phyloP scores from a whole-genome alignment of 2,113 vertebrate genomes.

The Lethenteron reissneri region DNA sequence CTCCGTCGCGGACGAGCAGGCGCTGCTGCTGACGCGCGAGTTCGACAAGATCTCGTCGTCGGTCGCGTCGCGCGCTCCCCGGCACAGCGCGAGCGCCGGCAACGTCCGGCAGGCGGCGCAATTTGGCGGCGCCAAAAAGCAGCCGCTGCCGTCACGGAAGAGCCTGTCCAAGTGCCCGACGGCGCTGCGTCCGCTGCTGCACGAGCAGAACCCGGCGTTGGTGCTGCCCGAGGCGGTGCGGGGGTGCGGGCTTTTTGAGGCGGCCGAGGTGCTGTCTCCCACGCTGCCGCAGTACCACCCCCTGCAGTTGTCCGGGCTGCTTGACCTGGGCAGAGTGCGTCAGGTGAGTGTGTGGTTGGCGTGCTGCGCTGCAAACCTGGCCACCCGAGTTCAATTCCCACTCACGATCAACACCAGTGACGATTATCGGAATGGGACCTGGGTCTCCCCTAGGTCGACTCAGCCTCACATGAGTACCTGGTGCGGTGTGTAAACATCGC shows the following conservation, averaged over 20 bases:
- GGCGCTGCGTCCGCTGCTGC: neutral
- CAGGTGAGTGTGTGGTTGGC: slow-evolving; percentile 18
- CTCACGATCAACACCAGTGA: no score
- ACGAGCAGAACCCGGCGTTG: slow-evolving; percentile 21
- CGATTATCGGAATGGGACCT: no score
- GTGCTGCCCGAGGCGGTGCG: slow-evolving; percentile 41
- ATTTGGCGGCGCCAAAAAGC: neutral
- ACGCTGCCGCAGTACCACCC: slow-evolving; percentile 94
- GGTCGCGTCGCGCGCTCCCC: neutral
- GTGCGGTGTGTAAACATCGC: no score
- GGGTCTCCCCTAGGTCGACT: no score
- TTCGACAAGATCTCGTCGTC: slow-evolving; percentile 1
- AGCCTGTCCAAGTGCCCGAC: neutral
- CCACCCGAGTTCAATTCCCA: no score
- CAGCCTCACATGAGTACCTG: no score
- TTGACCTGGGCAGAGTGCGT: slow-evolving; percentile 83
- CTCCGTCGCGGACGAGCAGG: slow-evolving; percentile 23
- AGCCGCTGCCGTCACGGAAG: neutral
- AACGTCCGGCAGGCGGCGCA: neutral
- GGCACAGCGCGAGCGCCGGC: neutral
- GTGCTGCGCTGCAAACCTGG: no score
- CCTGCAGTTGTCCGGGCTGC: slow-evolving; percentile 74
- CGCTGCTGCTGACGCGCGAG: slow-evolving; percentile 17
- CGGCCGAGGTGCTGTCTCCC: slow-evolving; percentile 73
- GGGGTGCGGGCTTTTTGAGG: slow-evolving; percentile 87